These are phyloP conservation scores for Zosterops lateralis DNA, from an alignment of 2,113 vertebrate species.

Conservation along the genomic window DNA sequence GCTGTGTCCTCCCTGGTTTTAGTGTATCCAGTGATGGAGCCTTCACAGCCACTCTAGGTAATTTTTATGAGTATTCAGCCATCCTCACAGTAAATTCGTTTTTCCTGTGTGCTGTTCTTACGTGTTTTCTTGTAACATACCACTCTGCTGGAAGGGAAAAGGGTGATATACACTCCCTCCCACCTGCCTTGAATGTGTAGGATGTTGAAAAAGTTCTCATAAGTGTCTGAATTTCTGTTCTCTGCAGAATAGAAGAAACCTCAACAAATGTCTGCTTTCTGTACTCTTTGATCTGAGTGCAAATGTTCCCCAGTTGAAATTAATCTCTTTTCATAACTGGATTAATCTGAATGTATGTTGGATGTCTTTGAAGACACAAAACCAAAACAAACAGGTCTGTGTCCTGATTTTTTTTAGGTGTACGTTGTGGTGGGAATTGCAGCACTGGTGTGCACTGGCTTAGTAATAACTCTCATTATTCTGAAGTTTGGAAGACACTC, in stretches of 20 bases:
- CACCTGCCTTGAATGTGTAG: not conserved
- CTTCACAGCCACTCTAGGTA: not conserved
- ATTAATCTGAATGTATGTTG: not conserved
- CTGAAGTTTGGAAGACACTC: constrained; percentile 96
- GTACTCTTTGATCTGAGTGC: not conserved
- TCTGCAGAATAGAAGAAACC: not conserved
- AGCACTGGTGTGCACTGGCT: constrained; percentile 90
- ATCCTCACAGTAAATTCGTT: not conserved
- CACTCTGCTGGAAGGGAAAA: not conserved
- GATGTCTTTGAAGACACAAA: not conserved
- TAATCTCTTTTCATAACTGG: not conserved
- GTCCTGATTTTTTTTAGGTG: constrained; percentile 73
- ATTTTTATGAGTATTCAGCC: not conserved
- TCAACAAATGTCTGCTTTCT: not conserved
- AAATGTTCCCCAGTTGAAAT: not conserved
- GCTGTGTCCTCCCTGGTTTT: not conserved
- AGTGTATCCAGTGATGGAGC: not conserved
- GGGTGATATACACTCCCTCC: not conserved
- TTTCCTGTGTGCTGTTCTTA: not conserved
- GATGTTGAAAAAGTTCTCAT: not conserved
- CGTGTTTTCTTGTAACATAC: not conserved
- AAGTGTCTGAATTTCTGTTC: not conserved
- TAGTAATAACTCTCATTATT: constrained; percentile 92
- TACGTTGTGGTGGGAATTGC: constrained; percentile 96
- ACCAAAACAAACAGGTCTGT: not conserved